Evolutionary conservation across 2,888 invertebrate species (phyloP).

Genomic region (Opisthograptis luteolata): DNA sequence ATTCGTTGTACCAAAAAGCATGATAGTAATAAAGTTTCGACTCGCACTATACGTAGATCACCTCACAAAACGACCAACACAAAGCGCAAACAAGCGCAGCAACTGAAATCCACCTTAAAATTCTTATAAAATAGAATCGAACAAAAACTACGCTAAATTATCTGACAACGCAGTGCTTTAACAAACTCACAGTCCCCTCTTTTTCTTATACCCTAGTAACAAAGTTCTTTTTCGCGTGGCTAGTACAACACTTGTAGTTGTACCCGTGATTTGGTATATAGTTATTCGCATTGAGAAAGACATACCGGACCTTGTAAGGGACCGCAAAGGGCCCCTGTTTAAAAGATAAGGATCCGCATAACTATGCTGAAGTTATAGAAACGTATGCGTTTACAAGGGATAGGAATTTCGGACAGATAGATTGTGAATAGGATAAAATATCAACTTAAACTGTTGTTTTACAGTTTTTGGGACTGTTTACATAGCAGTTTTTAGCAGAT

Average conservation of each 20-base stretch:
- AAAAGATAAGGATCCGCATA: constrained; percentile 62
- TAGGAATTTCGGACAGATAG: constrained; percentile 13
- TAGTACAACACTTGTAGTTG: not conserved
- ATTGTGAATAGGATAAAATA: constrained; percentile 36
- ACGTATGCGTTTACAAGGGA: constrained; percentile 9
- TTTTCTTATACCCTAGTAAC: not conserved
- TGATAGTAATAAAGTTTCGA: no score
- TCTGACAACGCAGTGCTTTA: not conserved
- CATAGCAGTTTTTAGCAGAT: no score
- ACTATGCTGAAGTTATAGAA: constrained; percentile 45
- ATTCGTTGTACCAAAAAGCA: no score
- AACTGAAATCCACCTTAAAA: not conserved
- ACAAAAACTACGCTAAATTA: constrained; percentile 18
- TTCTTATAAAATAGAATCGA: constrained; percentile 1
- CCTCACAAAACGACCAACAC: not conserved
- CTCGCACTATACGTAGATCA: no score
- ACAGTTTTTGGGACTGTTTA: not conserved
- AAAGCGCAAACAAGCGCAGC: not conserved
- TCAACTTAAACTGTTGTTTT: constrained; percentile 12
- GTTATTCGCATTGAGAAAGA: constrained; percentile 58
- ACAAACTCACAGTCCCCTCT: not conserved
- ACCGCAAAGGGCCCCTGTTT: constrained; percentile 58
- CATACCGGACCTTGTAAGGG: constrained; percentile 63
- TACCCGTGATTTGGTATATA: constrained; percentile 32
- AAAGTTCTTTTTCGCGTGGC: constrained; percentile 6